Evolutionary conservation across 2,797 vertebrate species (phyloP), one percentile per base, ranked within the genome.

Genomic region (Erethizon dorsatum): DNA sequence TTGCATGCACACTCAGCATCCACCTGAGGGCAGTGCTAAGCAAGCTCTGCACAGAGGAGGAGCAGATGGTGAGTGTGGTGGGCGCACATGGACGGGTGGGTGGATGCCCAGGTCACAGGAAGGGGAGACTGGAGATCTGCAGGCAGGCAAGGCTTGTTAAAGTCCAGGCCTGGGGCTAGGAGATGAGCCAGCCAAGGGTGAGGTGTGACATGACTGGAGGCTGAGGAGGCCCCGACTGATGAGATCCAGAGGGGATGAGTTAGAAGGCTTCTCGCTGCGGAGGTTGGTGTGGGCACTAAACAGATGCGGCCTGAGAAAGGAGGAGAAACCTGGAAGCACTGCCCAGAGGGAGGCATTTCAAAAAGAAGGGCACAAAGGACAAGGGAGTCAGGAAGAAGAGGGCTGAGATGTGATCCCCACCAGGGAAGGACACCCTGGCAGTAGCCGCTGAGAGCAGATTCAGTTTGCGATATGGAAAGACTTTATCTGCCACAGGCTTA

Each of bases 201-300:
- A 33, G 20, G 1, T 1, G 2, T 28, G 75, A 14, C 1, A 52
- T 0, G 0, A 37, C 22, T 6, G 59, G 75, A 37, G 20, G 11
- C 17, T 11, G 24, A 61, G 0, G 57, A 94, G 54, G 77, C 22
- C 41, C 63, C 63, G 5, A 2, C 61, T n/a, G 14, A 52, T 6
- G 9, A 56, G 24, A n/a, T 41, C 17, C 50, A 28, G 50, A 90
- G 56, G 69, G 52, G 6, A 75, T 12, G 28, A 57, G 56, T 59
- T 22, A 67, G 50, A 52, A 71, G 26, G 26, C 24, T 56, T 69
- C 17, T 4, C 15, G 0, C 6, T 20, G 0, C 5, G 28, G 20
- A 26, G 26, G 6, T 18, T 18, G 4, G 2, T 9, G 28, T 5
- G 8, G 4, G 56, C 15, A 28, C 33, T 18, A 15, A 85, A 56